Conservation (phyloP, 2,797 vertebrate species). For the Catharus ustulatus region DNA sequence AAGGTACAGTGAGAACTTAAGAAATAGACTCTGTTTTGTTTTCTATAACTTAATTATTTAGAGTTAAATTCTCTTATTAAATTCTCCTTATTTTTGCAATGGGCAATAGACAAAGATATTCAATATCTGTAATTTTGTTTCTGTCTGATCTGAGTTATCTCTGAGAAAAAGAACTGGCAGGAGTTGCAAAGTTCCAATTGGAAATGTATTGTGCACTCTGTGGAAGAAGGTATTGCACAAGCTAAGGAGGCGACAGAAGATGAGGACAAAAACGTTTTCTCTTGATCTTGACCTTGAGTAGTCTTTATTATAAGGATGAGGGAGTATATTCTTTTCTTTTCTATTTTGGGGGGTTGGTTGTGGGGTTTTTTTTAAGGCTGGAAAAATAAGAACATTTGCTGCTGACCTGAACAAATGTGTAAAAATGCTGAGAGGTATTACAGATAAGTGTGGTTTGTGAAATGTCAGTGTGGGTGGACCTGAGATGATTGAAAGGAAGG, state of each 20-base stretch:
- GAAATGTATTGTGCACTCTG: not conserved
- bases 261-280: not conserved
- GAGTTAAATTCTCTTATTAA: not conserved
- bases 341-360: not conserved
- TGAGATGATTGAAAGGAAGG: constrained; percentile 61
- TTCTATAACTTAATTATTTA: not conserved
- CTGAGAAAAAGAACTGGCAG: not conserved
- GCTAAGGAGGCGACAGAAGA: not conserved
- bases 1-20: not conserved
- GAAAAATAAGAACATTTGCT: constrained; percentile 64
- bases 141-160: not conserved
- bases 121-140: not conserved
- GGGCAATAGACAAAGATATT: not conserved
- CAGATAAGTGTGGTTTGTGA: constrained; percentile 52
- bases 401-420: constrained; percentile 73
- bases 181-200: not conserved
- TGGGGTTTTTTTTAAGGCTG: not conserved
- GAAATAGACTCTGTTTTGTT: not conserved
- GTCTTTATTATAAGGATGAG: constrained; percentile 30
- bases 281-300: constrained; percentile 45
- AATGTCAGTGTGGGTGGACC: constrained; percentile 73
- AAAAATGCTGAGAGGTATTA: constrained; percentile 58
- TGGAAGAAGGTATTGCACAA: constrained; percentile 8
- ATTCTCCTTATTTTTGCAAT: not conserved
- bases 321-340: not conserved